Conservation (phyloP, 2,113 vertebrate species). For the Myotis yumanensis region DNA sequence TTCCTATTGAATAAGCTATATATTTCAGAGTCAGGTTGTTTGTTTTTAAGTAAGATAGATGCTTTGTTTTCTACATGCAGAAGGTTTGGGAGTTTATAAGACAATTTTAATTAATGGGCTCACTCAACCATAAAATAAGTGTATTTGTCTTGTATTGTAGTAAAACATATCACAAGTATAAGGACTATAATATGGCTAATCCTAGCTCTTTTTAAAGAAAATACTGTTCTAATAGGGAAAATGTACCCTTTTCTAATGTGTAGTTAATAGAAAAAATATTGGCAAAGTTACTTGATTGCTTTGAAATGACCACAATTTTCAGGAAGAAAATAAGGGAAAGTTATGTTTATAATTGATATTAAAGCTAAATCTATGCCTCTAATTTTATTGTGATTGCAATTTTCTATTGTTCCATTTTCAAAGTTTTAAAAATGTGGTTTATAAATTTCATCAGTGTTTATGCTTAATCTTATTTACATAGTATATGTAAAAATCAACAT, state of each 20-base stretch:
- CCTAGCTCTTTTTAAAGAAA: constrained; percentile 24
- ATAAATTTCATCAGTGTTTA: neutral
- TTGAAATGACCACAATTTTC: neutral
- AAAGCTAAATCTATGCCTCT: neutral
- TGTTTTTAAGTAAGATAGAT: constrained; percentile 26
- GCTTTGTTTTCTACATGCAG: constrained; percentile 19
- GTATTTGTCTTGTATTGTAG: constrained; percentile 3
- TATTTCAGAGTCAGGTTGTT: neutral
- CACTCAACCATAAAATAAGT: constrained; percentile 48
- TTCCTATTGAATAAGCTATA: neutral
- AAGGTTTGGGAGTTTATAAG: neutral
- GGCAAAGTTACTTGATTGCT: neutral
- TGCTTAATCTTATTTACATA: neutral
- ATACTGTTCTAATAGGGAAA: neutral
- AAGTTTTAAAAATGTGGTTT: neutral
- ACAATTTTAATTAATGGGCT: constrained; percentile 63
- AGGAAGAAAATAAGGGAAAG: neutral
- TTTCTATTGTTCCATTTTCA: neutral
- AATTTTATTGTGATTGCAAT: neutral
- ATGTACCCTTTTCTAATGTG: neutral
- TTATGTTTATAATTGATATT: constrained; percentile 20
- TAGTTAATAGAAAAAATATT: neutral
- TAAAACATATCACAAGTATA: neutral
- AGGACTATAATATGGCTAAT: constrained; percentile 39
- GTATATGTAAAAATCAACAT: neutral